Evolutionary conservation across 2,888 invertebrate species (phyloP).

Genomic region (Cryptophagus acutangulus): DNA sequence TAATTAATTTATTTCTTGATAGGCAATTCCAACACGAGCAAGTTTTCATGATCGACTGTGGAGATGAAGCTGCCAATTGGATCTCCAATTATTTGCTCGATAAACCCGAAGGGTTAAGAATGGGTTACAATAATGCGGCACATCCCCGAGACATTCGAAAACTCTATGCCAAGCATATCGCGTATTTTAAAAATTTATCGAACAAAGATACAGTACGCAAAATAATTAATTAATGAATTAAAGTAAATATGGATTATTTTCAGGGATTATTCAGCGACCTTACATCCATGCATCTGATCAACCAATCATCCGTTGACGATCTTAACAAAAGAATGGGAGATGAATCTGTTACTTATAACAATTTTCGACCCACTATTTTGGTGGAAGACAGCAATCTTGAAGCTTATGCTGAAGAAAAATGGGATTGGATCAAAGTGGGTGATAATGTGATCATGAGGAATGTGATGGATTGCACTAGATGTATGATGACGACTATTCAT

Average conservation of each 20-base stretch:
- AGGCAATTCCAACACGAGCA: no score
- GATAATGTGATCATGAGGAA: slow-evolving; percentile 48
- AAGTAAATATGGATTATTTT: slow-evolving; percentile 14
- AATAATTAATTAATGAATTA: not conserved
- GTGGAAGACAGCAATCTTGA: slow-evolving; percentile 45
- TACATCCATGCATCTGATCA: slow-evolving; percentile 52
- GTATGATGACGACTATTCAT: slow-evolving; percentile 44
- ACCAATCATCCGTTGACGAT: slow-evolving; percentile 51
- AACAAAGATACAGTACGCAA: slow-evolving; percentile 35
- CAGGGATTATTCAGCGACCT: slow-evolving; percentile 53
- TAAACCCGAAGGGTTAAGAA: slow-evolving; percentile 36
- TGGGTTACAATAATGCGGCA: slow-evolving; percentile 41
- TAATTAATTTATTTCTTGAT: no score
- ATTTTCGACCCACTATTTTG: slow-evolving; percentile 57
- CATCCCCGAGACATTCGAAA: slow-evolving; percentile 32
- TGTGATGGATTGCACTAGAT: slow-evolving; percentile 54
- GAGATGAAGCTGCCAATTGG: slow-evolving; percentile 58
- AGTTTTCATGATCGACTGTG: slow-evolving; percentile 57
- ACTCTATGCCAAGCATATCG: slow-evolving; percentile 28
- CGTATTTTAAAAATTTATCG: slow-evolving; percentile 35
- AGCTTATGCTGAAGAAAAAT: slow-evolving; percentile 53
- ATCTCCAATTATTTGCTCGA: slow-evolving; percentile 49
- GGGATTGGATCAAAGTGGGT: slow-evolving; percentile 57
- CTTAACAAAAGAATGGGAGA: slow-evolving; percentile 48
- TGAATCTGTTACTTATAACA: slow-evolving; percentile 44